phyloP scores from a whole-genome alignment of 2,797 vertebrate species.

The Squalus acanthias region DNA sequence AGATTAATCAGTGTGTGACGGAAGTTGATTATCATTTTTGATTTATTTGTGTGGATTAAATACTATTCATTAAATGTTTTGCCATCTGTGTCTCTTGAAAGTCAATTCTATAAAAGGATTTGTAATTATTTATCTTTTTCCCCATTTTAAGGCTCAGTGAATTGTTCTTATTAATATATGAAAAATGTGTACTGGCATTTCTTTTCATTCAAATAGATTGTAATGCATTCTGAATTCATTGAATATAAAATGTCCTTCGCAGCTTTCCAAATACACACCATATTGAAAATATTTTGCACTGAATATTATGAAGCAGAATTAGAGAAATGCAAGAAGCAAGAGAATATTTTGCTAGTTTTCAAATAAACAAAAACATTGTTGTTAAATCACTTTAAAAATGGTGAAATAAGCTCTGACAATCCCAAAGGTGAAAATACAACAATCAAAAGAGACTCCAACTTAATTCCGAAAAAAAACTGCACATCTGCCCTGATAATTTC shows the following conservation, averaged over 20 bases:
- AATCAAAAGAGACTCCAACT: neutral
- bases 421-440: neutral
- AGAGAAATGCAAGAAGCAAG: neutral
- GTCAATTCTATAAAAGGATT: slow-evolving; percentile 17
- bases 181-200: neutral
- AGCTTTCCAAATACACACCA: slow-evolving; percentile 33
- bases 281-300: slow-evolving; percentile 22
- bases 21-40: slow-evolving; percentile 24
- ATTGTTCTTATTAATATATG: neutral
- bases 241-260: slow-evolving; percentile 33
- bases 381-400: neutral
- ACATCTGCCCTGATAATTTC: neutral
- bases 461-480: neutral
- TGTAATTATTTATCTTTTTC: slow-evolving; percentile 12
- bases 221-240: slow-evolving; percentile 28
- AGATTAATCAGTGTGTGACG: neutral
- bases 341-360: neutral
- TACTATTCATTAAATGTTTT: slow-evolving; percentile 18
- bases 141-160: slow-evolving; percentile 23
- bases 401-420: neutral
- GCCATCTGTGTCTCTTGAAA: neutral
- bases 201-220: slow-evolving; percentile 31
- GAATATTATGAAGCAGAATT: slow-evolving; percentile 11
- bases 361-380: neutral
- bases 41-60: slow-evolving; percentile 33